Conservation (phyloP, 2,113 vertebrate genomes). For the Donacobius atricapilla region DNA sequence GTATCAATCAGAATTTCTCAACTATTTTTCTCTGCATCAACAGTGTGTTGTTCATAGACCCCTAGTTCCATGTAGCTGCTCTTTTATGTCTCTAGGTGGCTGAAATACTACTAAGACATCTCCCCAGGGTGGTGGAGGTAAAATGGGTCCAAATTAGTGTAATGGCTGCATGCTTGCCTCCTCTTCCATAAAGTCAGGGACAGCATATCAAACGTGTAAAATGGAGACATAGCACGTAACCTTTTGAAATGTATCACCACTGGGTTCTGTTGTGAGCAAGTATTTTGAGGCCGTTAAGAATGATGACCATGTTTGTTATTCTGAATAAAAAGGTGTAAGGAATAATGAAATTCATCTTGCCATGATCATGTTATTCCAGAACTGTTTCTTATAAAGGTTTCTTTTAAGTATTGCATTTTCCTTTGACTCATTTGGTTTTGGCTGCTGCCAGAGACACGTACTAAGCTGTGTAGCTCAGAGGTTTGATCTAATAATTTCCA, state of each 20-base stretch:
- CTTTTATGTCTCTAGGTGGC: not conserved
- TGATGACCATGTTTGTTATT: not conserved
- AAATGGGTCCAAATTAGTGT: not conserved
- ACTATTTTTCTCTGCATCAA: not conserved
- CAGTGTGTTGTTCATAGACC: not conserved
- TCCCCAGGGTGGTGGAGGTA: not conserved
- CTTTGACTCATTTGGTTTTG: not conserved
- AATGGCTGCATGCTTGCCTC: not conserved
- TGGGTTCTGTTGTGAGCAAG: not conserved
- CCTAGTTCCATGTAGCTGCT: not conserved
- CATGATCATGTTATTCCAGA: not conserved
- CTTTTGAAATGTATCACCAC: not conserved
- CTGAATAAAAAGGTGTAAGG: not conserved
- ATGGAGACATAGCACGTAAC: not conserved
- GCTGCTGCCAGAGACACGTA: not conserved
- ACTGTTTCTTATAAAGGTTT: not conserved
- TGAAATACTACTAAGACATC: not conserved
- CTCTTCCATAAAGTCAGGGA: not conserved
- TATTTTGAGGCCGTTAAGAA: not conserved
- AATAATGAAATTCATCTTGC: not conserved
- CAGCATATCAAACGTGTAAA: not conserved
- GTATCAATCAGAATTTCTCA: not conserved
- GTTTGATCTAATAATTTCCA: not conserved
- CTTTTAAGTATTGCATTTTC: not conserved
- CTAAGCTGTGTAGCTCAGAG: not conserved